Evolutionary conservation across 2,888 invertebrate genomes (phyloP), one percentile per base, ranked within the genome.

Genomic region (Eutolmus rufibarbis): DNA sequence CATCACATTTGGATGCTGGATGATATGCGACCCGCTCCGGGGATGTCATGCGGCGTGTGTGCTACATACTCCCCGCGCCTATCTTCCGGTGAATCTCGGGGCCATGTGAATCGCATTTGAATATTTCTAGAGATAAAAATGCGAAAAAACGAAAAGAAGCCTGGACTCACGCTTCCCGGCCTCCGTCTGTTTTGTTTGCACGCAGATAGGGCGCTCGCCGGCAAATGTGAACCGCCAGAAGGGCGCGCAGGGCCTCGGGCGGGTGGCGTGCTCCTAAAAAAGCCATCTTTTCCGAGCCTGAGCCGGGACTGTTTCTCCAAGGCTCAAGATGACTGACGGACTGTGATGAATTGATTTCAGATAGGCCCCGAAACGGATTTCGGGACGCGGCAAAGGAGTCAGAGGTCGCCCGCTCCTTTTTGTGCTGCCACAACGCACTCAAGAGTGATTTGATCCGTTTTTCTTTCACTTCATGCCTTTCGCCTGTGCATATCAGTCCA

Each of bases 331-430:
- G 84, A 84, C 66, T 84, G 84, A 84, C 74, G 74, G 84, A 66
- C 84, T 84, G 84, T 84, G 84, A 84, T 84, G 84, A 66, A 84
- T 84, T 84, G 84, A 84, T 84, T 84, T 34, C 74, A 84, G 84
- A 84, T 84, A 84, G 74, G 66, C 84, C 31, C 66, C 66, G 66
- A 37, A 84, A 66, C 37, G 84, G 84, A n/a, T 84, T 81, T 56
- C 28, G 81, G 81, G 51, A 43, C 28, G 28, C n/a, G 40, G 23
- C 23, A 78, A 56, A 81, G 56, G 23, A 56, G 81, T 81, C 56
- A 56, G 81, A 81, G 81, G 56, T 81, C 34, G 81, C 51, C 28
- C n/a, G 81, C 31, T 56, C 51, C 51, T 81, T 51, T 81, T 56
- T 81, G 34, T 81, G 23, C 81, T 81, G 28, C 34, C 37, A n/a